Evolutionary conservation across 2,888 invertebrate species (phyloP).

Genomic region (Ecliptopera silaceata): DNA sequence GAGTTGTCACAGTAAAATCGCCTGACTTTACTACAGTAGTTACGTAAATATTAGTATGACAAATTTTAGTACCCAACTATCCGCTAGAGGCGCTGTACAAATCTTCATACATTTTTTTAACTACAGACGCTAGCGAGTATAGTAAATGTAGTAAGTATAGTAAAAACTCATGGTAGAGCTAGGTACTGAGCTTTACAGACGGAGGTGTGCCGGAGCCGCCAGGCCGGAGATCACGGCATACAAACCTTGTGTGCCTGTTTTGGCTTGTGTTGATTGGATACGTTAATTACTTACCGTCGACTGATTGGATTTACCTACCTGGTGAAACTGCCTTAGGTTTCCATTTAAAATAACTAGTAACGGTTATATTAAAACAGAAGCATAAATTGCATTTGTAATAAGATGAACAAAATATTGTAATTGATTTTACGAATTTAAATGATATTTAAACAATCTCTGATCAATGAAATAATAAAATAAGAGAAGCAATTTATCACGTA

Average conservation of each 20-base stretch:
- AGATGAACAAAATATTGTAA: too few relatives aligned
- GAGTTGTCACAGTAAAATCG: too few relatives aligned
- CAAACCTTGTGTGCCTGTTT: background rate
- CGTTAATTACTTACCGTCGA: background rate
- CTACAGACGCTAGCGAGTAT: too few relatives aligned
- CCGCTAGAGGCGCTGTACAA: too few relatives aligned
- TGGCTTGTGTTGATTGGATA: slow-evolving; percentile 3
- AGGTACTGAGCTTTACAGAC: background rate
- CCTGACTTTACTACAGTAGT: too few relatives aligned
- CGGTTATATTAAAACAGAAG: background rate
- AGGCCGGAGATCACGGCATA: background rate
- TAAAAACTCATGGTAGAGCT: too few relatives aligned
- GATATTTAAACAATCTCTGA: slow-evolving; percentile 2
- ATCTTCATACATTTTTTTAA: too few relatives aligned
- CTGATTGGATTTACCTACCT: background rate
- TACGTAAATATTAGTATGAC: too few relatives aligned
- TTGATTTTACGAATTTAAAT: too few relatives aligned
- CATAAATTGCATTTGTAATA: too few relatives aligned
- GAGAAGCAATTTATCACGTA: slow-evolving; percentile 21
- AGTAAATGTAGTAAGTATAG: too few relatives aligned
- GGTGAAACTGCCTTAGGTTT: background rate
- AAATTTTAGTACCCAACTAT: too few relatives aligned
- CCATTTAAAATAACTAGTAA: background rate
- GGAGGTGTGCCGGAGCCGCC: background rate
- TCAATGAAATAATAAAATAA: slow-evolving; percentile 14